phyloP scores from a whole-genome alignment of 2,113 vertebrate genomes.

The Oncorhynchus mykiss region DNA sequence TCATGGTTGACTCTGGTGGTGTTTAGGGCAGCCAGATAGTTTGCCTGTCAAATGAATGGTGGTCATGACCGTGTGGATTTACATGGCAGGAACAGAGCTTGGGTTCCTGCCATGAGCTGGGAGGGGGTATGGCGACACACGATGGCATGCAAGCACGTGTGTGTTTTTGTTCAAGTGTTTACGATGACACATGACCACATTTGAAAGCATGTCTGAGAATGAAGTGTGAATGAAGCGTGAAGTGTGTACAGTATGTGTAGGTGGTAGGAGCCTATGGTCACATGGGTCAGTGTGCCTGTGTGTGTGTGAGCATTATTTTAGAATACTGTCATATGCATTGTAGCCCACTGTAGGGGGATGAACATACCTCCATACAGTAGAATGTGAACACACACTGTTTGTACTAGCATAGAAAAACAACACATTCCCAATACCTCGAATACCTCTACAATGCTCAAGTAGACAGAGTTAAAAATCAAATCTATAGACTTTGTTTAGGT shows the following conservation, averaged over 20 bases:
- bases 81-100: slow-evolving; percentile 65
- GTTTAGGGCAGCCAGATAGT: slow-evolving; percentile 56
- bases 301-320: background rate
- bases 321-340: too few species aligned
- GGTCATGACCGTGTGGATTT: slow-evolving; percentile 52
- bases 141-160: slow-evolving; percentile 29
- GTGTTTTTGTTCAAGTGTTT: background rate
- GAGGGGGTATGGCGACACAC: slow-evolving; percentile 52
- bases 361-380: too few species aligned
- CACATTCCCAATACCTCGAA: too few species aligned
- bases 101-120: slow-evolving; percentile 2
- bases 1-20: slow-evolving; percentile 59
- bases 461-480: too few species aligned
- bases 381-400: too few species aligned
- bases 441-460: too few species aligned
- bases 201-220: slow-evolving; percentile 20
- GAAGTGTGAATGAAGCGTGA: slow-evolving; percentile 22
- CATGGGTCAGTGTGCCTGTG: background rate
- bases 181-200: background rate
- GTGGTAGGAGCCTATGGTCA: background rate
- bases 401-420: too few species aligned
- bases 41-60: slow-evolving; percentile 68
- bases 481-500: too few species aligned
- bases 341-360: slow-evolving; percentile 48
- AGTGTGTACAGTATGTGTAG: background rate